Base-by-base conservation (phyloP, 2,113 vertebrate species). In the Sebastes schlegelii region DNA sequence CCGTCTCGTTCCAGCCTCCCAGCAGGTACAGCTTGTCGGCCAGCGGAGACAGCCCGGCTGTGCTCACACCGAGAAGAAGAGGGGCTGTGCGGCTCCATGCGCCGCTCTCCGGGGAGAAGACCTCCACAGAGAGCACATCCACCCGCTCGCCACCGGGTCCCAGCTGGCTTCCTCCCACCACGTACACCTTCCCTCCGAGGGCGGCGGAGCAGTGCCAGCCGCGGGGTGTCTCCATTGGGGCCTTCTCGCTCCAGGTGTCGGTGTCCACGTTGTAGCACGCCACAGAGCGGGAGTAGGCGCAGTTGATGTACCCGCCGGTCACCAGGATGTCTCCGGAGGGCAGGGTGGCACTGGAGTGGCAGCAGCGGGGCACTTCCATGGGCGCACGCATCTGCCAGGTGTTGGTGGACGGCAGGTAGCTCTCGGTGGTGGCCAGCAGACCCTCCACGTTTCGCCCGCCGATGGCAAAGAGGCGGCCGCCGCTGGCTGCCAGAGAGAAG, bases 91-190 rank as follows among this genome's bases (percentile, higher is more conserved):
- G 91, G 63, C 92, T 95, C 96, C 97, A 97, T 1, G 90, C 49
- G 2, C 93, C 89, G 0, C 84, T 94, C 55, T 93, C 87, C 0
- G 94, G 82, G 14, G 89, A 95, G 91, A 95, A 97, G 14, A 95
- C 92, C 88, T 97, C 97, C 88, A 96, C 90, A 0, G 94, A 82
- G n/a, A 94, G 85, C 77, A 97, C 95, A 1, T 97, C 97, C 72
- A 96, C 94, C 7, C 94, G 90, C 92, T 97, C 95, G 0, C 96
- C 95, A 0, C 94, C 84, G 0, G 95, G 92, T 5, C 96, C 96
- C 76, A 97, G 91, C 88, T 96, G 96, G 86, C 97, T 97, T 1
- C 96, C 96, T 9, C 96, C 97, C 40, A 96, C 93, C 69, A 97
- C 95, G 0, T 96, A 97, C 3, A 93, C 96, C 21, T 91, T 91